Base-by-base conservation (phyloP, 2,888 invertebrate species). In the Amphimallon solstitiale region DNA sequence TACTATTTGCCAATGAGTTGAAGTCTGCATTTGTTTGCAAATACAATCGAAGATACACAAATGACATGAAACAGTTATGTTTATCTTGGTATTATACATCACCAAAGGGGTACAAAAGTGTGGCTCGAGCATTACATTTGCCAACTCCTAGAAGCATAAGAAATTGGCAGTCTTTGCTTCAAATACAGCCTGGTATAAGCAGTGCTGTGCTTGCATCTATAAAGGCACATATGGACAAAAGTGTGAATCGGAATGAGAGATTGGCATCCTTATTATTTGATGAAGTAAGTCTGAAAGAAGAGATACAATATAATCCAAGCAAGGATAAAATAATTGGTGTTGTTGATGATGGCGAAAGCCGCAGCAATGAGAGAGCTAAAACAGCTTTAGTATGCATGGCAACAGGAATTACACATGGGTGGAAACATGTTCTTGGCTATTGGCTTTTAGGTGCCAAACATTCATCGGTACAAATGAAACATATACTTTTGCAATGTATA, bases 371-470 rank as follows among this genome's bases (percentile, higher is more conserved):
- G 9, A 54, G 40, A 45, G 54, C 63, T 29, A 63, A 52, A 40
- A 14, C 66, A 21, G 66, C 66, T 35, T 43, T 66, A 4, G 62
- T 66, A 17, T 66, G 62, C 35, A 66, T 62, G 62, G 51, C 52
- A 51, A 37, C 14, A 15, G 66, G 62, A n/a, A 51, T 51, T 23
- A 45, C 61, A 15, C 34, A 62, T 37, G n/a, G 45, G 21, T 65
- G 66, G 66, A 66, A 66, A 29, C 51, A 46, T 52, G 51, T 66
- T 29, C 49, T 66, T 35, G 61, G 61, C 9, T 62, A 62, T 19
- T 66, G 66, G 61, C 40, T 66, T 7, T 29, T 66, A 29, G 51
- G 52, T 34, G 61, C n/a, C 4, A 59, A 46, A 12, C 49, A 34
- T n/a, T 15, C 59, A 21, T 19, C 59, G 10, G 17, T n/a, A 29